Base-by-base conservation (phyloP, 2,113 vertebrate genomes). In the Synchiropus splendidus region DNA sequence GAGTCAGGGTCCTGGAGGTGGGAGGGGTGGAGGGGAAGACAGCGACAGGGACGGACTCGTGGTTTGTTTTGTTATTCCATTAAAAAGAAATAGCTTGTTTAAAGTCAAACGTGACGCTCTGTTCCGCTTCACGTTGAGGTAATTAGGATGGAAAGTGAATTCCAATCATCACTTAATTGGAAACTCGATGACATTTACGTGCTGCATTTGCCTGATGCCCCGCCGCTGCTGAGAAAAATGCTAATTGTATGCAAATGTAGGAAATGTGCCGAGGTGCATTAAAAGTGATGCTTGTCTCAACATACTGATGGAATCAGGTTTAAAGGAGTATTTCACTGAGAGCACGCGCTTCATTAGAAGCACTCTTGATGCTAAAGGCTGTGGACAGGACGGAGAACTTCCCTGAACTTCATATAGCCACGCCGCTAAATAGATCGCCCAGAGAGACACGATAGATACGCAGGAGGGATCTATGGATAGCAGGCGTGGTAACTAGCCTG, bases 191-290 rank as follows among this genome's bases (percentile, higher is more conserved):
- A 56, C 54, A 66, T 60, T 46, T 61, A 51, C 38, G 44, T 21
- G 17, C 54, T 32, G 51, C 16, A 42, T 58, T 44, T 12, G 39
- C 51, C 51, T n/a, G 37, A 45, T 45, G 56, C 14, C 15, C 48
- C 12, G 9, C 16, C 2, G 1, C 39, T 34, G 45, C 38, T 64
- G 58, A 41, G 54, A 42, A 47, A 63, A 55, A 48, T 46, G 31
- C 60, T 68, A 62, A 62, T 64, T 61, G 51, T 36, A 47, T 54
- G 51, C 58, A 50, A 61, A 55, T 60, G 42, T 35, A 38, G 57
- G 17, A 51, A 62, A 48, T 51, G 42, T 13, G 54, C 16, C 66
- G 47, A 42, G 40, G 46, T 57, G 47, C 43, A 14, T 48, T 45
- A 17, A 42, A 52, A 54, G 17, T 12, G 10, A 61, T 45, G 42